Conservation (phyloP, 2,888 invertebrate species). For the Crioceris asparagi region DNA sequence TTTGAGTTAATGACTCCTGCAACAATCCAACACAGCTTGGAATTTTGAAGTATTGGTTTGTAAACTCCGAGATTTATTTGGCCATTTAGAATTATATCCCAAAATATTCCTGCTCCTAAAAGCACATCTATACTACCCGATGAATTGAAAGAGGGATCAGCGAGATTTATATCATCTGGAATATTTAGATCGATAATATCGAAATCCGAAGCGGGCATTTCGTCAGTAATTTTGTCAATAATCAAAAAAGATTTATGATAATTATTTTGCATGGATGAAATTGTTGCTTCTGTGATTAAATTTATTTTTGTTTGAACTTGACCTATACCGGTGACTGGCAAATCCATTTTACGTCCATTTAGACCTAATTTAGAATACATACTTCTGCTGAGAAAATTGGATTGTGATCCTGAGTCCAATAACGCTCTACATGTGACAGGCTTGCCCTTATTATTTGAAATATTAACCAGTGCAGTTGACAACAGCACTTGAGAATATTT, state of each 20-base stretch:
- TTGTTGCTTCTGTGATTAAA: not conserved
- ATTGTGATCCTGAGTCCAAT: conserved; percentile 6
- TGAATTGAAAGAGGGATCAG: conserved; percentile 5
- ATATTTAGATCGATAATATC: not conserved
- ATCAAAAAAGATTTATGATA: not conserved
- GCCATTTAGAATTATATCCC: conserved; percentile 2
- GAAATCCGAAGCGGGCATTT: not conserved
- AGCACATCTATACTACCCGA: conserved; percentile 3
- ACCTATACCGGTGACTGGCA: conserved; percentile 4
- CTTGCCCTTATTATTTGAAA: conserved; percentile 1
- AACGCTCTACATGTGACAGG: conserved; percentile 5
- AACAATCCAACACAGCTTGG: conserved; percentile 8
- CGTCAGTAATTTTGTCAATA: not conserved
- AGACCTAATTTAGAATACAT: conserved; percentile 2
- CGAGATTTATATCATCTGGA: conserved; percentile 1
- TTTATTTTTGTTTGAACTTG: conserved; percentile 3
- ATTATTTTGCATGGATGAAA: not conserved
- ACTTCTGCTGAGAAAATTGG: conserved; percentile 6
- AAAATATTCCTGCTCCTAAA: conserved; percentile 4
- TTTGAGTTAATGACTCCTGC: conserved; percentile 2
- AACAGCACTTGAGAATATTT: no score
- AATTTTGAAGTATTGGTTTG: conserved; percentile 2
- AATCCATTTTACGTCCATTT: not conserved
- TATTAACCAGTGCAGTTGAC: no score
- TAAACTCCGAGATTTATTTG: not conserved